Conservation (phyloP, 92 coral and sea anemone species). For the Galaxea fascicularis region DNA sequence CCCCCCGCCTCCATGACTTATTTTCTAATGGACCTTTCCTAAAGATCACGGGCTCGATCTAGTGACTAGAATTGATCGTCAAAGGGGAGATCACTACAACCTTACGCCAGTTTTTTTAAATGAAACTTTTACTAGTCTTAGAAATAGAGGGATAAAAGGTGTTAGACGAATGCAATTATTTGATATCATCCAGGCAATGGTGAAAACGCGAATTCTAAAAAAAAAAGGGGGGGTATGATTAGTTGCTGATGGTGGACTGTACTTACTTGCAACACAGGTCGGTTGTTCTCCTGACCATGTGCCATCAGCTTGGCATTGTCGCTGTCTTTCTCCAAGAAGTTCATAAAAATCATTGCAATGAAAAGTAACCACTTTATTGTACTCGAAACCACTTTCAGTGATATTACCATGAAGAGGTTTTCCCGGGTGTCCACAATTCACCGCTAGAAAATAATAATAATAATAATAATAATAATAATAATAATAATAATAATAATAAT, state of each 20-base stretch:
- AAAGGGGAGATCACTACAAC: too few species aligned
- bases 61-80: too few species aligned
- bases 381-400: slow-evolving; percentile 64
- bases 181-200: too few species aligned
- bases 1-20: too few species aligned
- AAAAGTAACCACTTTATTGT: slow-evolving; percentile 62
- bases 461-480: background rate
- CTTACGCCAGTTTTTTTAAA: too few species aligned
- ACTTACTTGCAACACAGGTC: slow-evolving; percentile 88
- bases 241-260: background rate
- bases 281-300: slow-evolving; percentile 92
- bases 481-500: background rate
- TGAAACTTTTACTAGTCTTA: too few species aligned
- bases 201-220: too few species aligned
- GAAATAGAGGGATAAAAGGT: too few species aligned
- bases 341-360: slow-evolving; percentile 78
- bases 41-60: too few species aligned
- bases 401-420: slow-evolving; percentile 65
- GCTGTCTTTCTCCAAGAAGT: slow-evolving; percentile 61
- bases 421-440: slow-evolving; percentile 91
- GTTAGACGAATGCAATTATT: too few species aligned
- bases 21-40: too few species aligned
- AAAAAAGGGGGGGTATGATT: too few species aligned
- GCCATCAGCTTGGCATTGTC: slow-evolving; percentile 88
- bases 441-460: slow-evolving; percentile 54